Base-by-base conservation (phyloP, 2,113 vertebrate genomes). In the Crotalus tigris region DNA sequence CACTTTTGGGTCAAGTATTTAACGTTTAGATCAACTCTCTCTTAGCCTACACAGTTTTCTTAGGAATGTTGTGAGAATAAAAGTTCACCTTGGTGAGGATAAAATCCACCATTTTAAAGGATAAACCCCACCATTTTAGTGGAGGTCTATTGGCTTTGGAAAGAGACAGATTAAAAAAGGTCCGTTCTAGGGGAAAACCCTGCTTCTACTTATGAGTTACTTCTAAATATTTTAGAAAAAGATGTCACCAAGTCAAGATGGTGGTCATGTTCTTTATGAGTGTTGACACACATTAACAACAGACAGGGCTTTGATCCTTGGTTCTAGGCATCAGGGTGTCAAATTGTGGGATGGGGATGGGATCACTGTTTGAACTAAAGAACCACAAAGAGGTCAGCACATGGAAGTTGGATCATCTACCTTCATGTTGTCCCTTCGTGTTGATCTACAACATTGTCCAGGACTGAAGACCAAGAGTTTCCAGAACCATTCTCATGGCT, bases 241-340 rank as follows among this genome's bases (percentile, higher is more conserved):
- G 23, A 11, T 61, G 24, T 29, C 23, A 61, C 59, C 8, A 10
- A 11, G 24, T 61, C 59, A 61, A 61, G 24, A 29, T 61, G 59
- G 24, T 3, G 59, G 24, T 5, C 59, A 26, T 29, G 8, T 61
- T 61, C 59, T 61, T 61, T 29, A 26, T 10, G 59, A 61, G 3
- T 26, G 59, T 61, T 3, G 59, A 61, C 59, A 61, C 24, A 26
- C 59, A 26, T 61, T 26, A 29, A 61, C 59, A 61, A 61, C 24
- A 29, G 9, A 61, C 9, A 61, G 24, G 10, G 59, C 59, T 61
- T 29, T 26, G 59, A 61, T 51, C 98, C 64, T 33, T 91, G 9
- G 23, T 33, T 5, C 26, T 39, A 54, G 51, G 21, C 7, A 44
- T 1, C 21, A 13, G 3, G 58, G 75, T 33, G 17, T 29, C 92